Percentiles rank a stretch among this genome's conserved stretches.
These are phyloP conservation scores for Epizoanthus ramosus DNA, from an alignment of 92 coral and sea anemone species.

Conservation along the genomic window DNA sequence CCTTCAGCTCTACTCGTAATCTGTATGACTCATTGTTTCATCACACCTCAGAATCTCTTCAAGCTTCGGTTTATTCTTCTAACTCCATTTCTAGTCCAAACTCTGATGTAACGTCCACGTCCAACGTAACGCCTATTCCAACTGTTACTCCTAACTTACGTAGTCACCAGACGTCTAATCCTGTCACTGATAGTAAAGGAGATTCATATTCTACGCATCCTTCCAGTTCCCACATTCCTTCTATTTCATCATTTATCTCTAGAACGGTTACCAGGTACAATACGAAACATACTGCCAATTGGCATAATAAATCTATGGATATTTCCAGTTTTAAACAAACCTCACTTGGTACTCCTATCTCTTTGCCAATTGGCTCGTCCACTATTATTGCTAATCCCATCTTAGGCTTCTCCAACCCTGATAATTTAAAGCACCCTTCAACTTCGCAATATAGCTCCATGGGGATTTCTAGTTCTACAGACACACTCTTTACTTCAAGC, in stretches of 20 bases:
- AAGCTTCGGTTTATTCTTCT: too few relatives aligned
- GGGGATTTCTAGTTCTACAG: neutral
- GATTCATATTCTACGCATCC: neutral
- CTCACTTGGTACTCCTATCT: neutral
- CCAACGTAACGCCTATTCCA: neutral
- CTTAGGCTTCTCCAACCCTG: neutral
- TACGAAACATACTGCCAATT: neutral
- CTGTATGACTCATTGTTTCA: too few relatives aligned
- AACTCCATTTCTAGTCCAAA: too few relatives aligned
- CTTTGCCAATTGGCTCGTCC: neutral
- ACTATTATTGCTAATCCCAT: neutral
- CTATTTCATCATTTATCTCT: neutral
- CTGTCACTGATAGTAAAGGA: neutral
- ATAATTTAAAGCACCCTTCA: neutral
- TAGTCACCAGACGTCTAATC: neutral
- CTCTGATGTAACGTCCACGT: too few relatives aligned
- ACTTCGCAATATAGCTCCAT: neutral
- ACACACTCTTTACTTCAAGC: neutral
- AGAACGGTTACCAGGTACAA: neutral
- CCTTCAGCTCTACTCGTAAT: too few relatives aligned
- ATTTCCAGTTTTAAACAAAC: neutral
- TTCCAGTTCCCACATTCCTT: conserved; percentile 1
- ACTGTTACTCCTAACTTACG: too few relatives aligned
- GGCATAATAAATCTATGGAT: neutral
- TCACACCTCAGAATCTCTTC: too few relatives aligned